These are phyloP conservation scores for Athalia circularis DNA, from an alignment of 2,888 invertebrate species.

Conservation along the genomic window DNA sequence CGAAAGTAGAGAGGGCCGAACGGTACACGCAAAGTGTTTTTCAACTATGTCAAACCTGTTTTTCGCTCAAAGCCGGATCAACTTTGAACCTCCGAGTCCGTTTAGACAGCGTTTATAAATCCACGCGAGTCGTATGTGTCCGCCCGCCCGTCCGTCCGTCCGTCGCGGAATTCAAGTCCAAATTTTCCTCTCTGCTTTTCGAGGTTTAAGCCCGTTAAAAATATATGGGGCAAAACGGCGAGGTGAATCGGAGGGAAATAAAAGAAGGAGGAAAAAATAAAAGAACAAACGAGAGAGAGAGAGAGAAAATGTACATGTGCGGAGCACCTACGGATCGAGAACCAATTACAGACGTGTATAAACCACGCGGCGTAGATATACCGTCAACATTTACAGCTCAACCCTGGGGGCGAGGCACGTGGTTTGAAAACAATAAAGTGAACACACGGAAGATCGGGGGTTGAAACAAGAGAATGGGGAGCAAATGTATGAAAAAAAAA, in stretches of 20 bases:
- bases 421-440: conserved; percentile 1
- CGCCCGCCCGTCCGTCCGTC: background rate
- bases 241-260: background rate
- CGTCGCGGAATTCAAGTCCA: background rate
- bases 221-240: background rate
- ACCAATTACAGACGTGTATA: conserved; percentile 20
- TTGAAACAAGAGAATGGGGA: background rate
- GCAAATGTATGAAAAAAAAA: background rate
- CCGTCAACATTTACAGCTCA: background rate
- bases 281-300: too few species aligned
- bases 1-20: background rate
- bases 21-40: conserved; percentile 32
- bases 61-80: conserved; percentile 48
- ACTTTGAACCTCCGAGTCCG: conserved; percentile 12
- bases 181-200: background rate
- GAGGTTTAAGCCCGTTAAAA: background rate
- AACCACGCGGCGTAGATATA: background rate
- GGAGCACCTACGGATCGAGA: conserved; percentile 2
- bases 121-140: conserved; percentile 9
- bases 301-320: too few species aligned
- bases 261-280: background rate
- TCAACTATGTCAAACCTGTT: conserved; percentile 36
- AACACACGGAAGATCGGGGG: background rate
- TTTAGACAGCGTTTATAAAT: conserved; percentile 33
- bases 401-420: too few species aligned